These are phyloP conservation scores for Rhinopomastus cyanomelas DNA, from an alignment of 2,113 vertebrate genomes.

Conservation along the genomic window DNA sequence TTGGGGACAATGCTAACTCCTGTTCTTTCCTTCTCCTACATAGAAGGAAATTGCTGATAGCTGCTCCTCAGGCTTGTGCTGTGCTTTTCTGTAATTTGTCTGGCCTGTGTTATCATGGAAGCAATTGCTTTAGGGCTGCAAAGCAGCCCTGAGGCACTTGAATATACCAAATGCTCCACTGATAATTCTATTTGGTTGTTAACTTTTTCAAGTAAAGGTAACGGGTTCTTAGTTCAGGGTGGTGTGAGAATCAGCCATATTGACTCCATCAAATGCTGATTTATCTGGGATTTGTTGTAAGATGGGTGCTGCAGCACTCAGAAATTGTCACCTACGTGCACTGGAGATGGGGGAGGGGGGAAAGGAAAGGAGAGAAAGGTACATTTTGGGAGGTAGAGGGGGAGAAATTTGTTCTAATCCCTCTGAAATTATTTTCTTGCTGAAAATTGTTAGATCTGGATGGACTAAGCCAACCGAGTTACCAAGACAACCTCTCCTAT, in stretches of 20 bases:
- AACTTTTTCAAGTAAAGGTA: neutral
- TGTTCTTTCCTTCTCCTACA: neutral
- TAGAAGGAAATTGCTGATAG: neutral
- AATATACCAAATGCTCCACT: neutral
- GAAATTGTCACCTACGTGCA: neutral
- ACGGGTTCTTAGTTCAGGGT: neutral
- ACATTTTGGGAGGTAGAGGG: neutral
- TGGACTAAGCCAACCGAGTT: slow-evolving; percentile 71
- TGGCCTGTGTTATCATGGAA: neutral
- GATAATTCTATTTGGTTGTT: neutral
- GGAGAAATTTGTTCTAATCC: slow-evolving; percentile 4
- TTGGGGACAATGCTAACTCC: neutral
- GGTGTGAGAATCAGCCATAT: neutral
- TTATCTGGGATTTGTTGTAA: neutral
- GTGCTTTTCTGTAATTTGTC: neutral
- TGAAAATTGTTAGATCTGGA: slow-evolving; percentile 79
- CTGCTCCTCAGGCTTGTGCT: neutral
- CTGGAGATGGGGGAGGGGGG: neutral
- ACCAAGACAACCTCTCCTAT: slow-evolving; percentile 73
- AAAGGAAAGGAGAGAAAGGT: neutral
- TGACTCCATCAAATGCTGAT: neutral
- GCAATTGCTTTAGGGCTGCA: neutral
- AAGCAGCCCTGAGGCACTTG: neutral
- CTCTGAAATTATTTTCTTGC: slow-evolving; percentile 55
- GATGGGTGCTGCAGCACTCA: neutral